Conservation (phyloP, 2,888 invertebrate genomes). For the Miltochrista miniata region DNA sequence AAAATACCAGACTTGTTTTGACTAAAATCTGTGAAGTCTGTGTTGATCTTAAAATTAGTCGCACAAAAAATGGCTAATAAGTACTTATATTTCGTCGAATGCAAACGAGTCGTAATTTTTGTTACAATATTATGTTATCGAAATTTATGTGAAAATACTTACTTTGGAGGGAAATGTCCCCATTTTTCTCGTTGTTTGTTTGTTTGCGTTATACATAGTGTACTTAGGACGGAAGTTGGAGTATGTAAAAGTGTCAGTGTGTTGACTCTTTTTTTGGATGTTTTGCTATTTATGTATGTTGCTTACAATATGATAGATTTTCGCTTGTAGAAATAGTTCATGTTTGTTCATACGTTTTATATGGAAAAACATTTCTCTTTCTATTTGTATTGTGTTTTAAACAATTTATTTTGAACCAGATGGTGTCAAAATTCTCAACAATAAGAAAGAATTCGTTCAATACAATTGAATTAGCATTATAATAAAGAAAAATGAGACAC, state of each 20-base stretch:
- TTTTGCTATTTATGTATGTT: neutral
- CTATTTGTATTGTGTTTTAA: too few species aligned
- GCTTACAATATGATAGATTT: neutral
- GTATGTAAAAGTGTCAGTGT: slow-evolving; percentile 11
- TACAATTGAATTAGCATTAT: too few species aligned
- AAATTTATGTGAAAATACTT: neutral
- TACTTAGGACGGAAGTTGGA: too few species aligned
- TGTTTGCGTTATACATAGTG: slow-evolving; percentile 14
- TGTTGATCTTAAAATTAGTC: neutral
- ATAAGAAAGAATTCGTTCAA: too few species aligned
- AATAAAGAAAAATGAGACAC: slow-evolving; percentile 36
- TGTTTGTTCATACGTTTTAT: neutral
- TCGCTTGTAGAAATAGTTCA: neutral
- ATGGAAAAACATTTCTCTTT: too few species aligned
- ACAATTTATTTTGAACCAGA: too few species aligned
- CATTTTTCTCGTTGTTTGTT: slow-evolving; percentile 16
- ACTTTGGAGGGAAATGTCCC: slow-evolving; percentile 5
- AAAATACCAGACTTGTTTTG: too few species aligned
- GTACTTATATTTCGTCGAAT: slow-evolving; percentile 16
- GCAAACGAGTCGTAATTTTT: slow-evolving; percentile 19
- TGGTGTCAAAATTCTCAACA: too few species aligned
- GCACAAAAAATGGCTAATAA: slow-evolving; percentile 21
- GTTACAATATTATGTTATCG: slow-evolving; percentile 10
- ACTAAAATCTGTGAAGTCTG: neutral
- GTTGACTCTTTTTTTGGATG: slow-evolving; percentile 9